Evolutionary conservation across 2,113 vertebrate species (phyloP).

Genomic region (Protobothrops flavoviridis): DNA sequence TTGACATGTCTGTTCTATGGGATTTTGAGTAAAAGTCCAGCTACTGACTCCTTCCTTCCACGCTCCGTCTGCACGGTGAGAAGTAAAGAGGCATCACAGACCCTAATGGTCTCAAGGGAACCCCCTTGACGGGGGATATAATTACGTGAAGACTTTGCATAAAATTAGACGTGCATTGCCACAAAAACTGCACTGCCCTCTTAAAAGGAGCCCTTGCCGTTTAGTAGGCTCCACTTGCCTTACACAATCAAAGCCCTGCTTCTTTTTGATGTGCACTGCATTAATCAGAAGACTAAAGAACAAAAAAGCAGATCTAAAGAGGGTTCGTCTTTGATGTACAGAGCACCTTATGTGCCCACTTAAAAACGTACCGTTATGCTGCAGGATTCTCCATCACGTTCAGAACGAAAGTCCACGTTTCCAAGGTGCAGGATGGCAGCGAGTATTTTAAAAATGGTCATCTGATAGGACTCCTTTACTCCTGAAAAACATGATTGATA

Average conservation of each 20-base stretch:
- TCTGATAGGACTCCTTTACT: constrained; percentile 86
- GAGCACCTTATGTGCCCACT: not conserved
- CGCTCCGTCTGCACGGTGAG: not conserved
- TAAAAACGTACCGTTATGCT: constrained; percentile 74
- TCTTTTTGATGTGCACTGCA: not conserved
- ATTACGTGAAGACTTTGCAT: not conserved
- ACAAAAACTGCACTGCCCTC: not conserved
- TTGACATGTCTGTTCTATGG: not conserved
- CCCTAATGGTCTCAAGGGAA: not conserved
- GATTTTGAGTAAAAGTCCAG: not conserved
- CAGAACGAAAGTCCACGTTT: constrained; percentile 78
- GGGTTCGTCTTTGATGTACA: not conserved
- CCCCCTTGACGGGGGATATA: not conserved
- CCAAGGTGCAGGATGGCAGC: constrained; percentile 93
- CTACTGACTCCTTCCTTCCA: not conserved
- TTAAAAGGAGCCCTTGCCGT: not conserved
- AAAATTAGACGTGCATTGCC: not conserved
- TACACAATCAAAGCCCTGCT: not conserved
- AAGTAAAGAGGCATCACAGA: not conserved
- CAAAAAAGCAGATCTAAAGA: accelerated
- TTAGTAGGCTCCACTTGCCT: not conserved
- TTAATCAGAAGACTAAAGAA: not conserved
- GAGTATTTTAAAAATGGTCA: constrained; percentile 84
- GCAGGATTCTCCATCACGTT: constrained; percentile 83
- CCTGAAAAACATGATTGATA: constrained; percentile 68